Evolutionary conservation across 2,797 vertebrate species (phyloP).

Genomic region (Melanotaenia pygmaea): DNA sequence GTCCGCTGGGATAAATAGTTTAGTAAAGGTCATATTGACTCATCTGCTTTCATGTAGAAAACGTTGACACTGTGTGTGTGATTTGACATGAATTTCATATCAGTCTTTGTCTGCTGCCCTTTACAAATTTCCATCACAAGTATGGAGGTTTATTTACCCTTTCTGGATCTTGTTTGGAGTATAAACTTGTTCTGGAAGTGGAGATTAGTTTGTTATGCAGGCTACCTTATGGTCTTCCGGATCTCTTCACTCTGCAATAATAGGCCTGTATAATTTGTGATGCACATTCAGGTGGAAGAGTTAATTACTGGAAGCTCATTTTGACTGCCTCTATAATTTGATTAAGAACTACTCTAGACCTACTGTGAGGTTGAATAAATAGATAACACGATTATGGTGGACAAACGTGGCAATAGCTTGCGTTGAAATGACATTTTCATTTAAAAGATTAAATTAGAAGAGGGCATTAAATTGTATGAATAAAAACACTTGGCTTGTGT

Average conservation of each 20-base stretch:
- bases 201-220: slow-evolving; percentile 49
- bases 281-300: slow-evolving; percentile 79
- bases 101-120: neutral
- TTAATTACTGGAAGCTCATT: slow-evolving; percentile 81
- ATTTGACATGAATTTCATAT: slow-evolving; percentile 14
- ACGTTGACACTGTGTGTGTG: slow-evolving; percentile 43
- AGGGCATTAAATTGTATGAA: slow-evolving; percentile 60
- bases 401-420: slow-evolving; percentile 79
- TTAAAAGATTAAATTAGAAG: slow-evolving; percentile 76
- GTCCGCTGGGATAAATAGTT: slow-evolving; percentile 50
- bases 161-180: slow-evolving; percentile 52
- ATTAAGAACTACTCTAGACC: slow-evolving; percentile 81
- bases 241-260: slow-evolving; percentile 58
- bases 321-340: slow-evolving; percentile 80
- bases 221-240: slow-evolving; percentile 44
- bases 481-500: slow-evolving; percentile 52
- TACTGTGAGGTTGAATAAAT: slow-evolving; percentile 78
- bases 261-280: slow-evolving; percentile 75
- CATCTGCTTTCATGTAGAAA: slow-evolving; percentile 63
- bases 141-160: slow-evolving; percentile 39
- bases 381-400: slow-evolving; percentile 67
- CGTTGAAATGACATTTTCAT: slow-evolving; percentile 82
- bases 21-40: slow-evolving; percentile 78
- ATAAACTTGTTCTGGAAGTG: slow-evolving; percentile 57
- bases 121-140: slow-evolving; percentile 3